Base-by-base conservation (phyloP, 2,888 invertebrate species). In the Erebia ligea region DNA sequence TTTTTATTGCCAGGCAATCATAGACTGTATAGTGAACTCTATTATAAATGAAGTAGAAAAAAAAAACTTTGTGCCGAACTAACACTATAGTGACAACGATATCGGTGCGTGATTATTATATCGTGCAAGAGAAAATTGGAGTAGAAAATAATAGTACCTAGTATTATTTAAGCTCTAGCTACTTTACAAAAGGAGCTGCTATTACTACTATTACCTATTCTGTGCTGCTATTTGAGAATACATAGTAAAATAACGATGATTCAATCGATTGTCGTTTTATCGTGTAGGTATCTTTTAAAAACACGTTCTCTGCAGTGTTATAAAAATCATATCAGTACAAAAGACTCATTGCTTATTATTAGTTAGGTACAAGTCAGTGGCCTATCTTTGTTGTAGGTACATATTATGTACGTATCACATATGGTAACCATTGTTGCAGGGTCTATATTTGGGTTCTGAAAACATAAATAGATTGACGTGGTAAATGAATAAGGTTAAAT, bases 41-140 rank as follows among this genome's bases (percentile, higher is more conserved):
- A 82, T 81, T 80, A 76, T 81, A 81, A 81, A 83, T 82, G 82
- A 82, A 81, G 80, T 83, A 82, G 83, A 15, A 42, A 40, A 65
- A 52, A 2, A 56, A 56, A 40, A 50, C 52, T 52, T 17, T 52
- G 19, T 17, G 52, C 54, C 50, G 11, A 65, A 52, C n/a, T 76
- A 79, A 77, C 75, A n/a, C n/a, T n/a, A n/a, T 65, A 75, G 34
- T 34, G 34, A 11, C 17, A 52, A 8, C 52, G 52, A 17, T 1
- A 63, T 50, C 40, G 40, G 59, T 42, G 40, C 40, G 59, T 59
- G 59, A 59, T 42, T n/a, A 9, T 5, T 8, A 34, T 13, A 45
- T 34, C 34, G 6, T 34, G 6, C 34, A 34, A 34, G 34, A 34
- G 34, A 34, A 34, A 34, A 34, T 34, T 6, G 34, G 6, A 6